Evolutionary conservation across 37 sponge, comb jelly and placozoan species (phyloP).

Genomic region (Halisarca cf. caerulea): DNA sequence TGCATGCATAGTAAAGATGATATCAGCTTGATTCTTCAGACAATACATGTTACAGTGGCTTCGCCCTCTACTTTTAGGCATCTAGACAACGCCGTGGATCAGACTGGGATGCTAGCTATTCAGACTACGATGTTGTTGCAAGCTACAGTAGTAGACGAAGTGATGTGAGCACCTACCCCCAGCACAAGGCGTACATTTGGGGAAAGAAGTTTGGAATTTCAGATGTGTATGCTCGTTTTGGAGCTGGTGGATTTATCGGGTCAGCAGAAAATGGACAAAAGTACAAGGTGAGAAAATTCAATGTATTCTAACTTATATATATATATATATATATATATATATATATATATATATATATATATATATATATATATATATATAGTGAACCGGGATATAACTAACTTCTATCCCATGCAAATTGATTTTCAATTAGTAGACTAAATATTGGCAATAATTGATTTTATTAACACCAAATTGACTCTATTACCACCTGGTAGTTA

Average conservation of each 20-base stretch:
- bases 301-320: neutral
- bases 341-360: too few relatives aligned
- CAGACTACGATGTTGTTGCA: constrained; percentile 44
- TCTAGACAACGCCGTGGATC: constrained; percentile 14
- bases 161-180: constrained; percentile 45
- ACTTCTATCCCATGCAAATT: too few relatives aligned
- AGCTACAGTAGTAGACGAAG: constrained; percentile 24
- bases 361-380: too few relatives aligned
- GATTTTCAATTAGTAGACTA: too few relatives aligned
- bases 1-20: too few relatives aligned
- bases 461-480: too few relatives aligned
- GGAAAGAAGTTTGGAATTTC: constrained; percentile 50
- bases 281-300: neutral
- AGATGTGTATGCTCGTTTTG: constrained; percentile 31
- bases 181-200: constrained; percentile 61
- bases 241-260: constrained; percentile 55
- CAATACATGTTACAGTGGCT: too few relatives aligned
- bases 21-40: too few relatives aligned
- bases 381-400: too few relatives aligned
- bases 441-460: too few relatives aligned
- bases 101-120: constrained; percentile 40
- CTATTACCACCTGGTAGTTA: too few relatives aligned
- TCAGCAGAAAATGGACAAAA: constrained; percentile 13
- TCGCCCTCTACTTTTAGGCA: neutral
- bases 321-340: too few relatives aligned